Evolutionary conservation across 1,140 invertebrate species (phyloP).

Genomic region (Polypedilum pembai): DNA sequence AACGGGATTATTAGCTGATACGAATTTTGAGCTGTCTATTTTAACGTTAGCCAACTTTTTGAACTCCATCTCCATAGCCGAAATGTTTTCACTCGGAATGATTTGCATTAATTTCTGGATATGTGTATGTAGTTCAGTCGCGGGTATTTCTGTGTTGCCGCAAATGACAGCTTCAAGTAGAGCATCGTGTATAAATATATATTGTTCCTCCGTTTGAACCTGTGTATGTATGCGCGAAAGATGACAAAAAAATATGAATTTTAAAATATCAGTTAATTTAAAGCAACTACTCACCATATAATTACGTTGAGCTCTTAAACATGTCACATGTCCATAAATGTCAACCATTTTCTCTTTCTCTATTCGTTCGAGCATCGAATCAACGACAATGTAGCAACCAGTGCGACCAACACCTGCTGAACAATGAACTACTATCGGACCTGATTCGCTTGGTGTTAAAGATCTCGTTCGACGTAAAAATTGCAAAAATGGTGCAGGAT

Average conservation of each 20-base stretch:
- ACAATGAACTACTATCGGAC: constrained; percentile 95
- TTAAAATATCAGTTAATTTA: not conserved
- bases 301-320: constrained; percentile 90
- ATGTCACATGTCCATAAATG: constrained; percentile 98
- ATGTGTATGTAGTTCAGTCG: constrained; percentile 84
- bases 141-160: constrained; percentile 89
- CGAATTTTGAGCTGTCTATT: constrained; percentile 86
- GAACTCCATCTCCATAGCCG: constrained; percentile 97
- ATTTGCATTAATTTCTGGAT: constrained; percentile 85
- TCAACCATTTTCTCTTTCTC: constrained; percentile 95
- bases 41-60: constrained; percentile 95
- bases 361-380: constrained; percentile 91
- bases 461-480: constrained; percentile 88
- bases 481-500: constrained; percentile 96
- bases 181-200: constrained; percentile 98
- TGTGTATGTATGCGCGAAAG: not conserved
- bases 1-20: constrained; percentile 89
- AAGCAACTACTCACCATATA: constrained; percentile 62
- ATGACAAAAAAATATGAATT: not conserved
- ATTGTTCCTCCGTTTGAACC: constrained; percentile 97
- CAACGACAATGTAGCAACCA: constrained; percentile 97
- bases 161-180: constrained; percentile 92
- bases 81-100: constrained; percentile 76
- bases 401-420: constrained; percentile 96
- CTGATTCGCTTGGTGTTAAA: constrained; percentile 80